Conservation (phyloP, 2,888 invertebrate genomes). For the Deilephila elpenor region DNA sequence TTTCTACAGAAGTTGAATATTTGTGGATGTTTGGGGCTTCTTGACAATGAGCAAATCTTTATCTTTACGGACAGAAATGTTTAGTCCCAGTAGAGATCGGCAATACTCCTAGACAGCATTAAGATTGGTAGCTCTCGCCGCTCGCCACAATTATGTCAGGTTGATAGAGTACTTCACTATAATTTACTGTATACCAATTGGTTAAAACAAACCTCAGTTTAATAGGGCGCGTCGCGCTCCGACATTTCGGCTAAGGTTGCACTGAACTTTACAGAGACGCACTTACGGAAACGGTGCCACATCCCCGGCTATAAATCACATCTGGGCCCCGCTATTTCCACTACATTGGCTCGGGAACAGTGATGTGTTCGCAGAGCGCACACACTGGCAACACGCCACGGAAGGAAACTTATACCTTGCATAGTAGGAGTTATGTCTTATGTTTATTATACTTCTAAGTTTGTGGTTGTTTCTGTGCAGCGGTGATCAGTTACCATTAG, state of each 20-base stretch:
- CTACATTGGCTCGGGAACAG: slow-evolving; percentile 14
- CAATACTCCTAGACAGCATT: no score
- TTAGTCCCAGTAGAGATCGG: no score
- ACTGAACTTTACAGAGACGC: slow-evolving; percentile 48
- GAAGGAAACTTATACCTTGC: neutral
- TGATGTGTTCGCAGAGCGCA: neutral
- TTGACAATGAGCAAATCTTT: no score
- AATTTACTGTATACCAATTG: neutral
- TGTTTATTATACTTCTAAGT: no score
- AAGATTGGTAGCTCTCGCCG: no score
- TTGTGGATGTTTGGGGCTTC: no score
- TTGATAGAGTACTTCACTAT: no score
- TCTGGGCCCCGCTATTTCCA: slow-evolving; percentile 24
- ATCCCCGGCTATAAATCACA: slow-evolving; percentile 20
- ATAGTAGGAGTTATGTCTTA: neutral
- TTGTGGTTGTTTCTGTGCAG: no score
- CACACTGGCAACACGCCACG: neutral
- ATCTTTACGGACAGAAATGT: no score
- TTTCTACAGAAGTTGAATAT: no score
- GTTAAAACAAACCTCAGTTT: neutral
- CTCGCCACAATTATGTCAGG: no score
- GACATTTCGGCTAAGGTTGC: slow-evolving; percentile 53
- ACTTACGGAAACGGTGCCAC: slow-evolving; percentile 6
- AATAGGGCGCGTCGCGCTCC: slow-evolving; percentile 22
- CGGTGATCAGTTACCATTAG: no score